Evolutionary conservation across 2,888 invertebrate genomes (phyloP).

Genomic region (Pachymerium ferrugineum): DNA sequence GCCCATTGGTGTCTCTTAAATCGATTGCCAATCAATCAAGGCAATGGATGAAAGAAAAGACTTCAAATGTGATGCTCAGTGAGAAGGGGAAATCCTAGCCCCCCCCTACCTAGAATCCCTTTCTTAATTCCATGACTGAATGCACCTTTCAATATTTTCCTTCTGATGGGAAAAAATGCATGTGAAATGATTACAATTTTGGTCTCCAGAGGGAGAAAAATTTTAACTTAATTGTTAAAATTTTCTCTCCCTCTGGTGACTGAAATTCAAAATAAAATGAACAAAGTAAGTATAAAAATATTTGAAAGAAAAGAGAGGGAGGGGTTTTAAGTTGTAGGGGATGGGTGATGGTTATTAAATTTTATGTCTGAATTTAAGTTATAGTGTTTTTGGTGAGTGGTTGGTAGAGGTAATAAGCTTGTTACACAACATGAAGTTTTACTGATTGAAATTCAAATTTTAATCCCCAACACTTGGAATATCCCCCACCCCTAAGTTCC

Average conservation of each 20-base stretch:
- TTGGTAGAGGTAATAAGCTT: conserved; percentile 27
- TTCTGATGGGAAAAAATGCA: too few relatives aligned
- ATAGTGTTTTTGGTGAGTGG: conserved; percentile 14
- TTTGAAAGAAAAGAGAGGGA: too few relatives aligned
- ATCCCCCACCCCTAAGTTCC: not conserved
- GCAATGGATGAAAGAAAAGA: conserved; percentile 17
- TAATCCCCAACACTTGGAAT: conserved; percentile 19
- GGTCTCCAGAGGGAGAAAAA: not conserved
- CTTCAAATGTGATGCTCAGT: conserved; percentile 2
- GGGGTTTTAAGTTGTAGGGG: not conserved
- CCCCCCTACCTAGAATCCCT: conserved; percentile 3
- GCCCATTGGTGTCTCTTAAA: not conserved
- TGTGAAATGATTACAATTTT: too few relatives aligned
- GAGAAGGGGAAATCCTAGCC: not conserved
- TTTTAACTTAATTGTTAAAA: too few relatives aligned
- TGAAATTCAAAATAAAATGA: too few relatives aligned
- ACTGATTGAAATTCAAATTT: conserved; percentile 22
- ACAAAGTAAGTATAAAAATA: too few relatives aligned
- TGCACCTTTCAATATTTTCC: conserved; percentile 10
- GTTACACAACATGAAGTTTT: conserved; percentile 24
- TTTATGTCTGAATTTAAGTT: conserved; percentile 16
- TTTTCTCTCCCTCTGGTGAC: too few relatives aligned
- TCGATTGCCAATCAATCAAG: conserved; percentile 24
- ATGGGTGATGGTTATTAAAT: conserved; percentile 1
- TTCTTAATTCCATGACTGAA: conserved; percentile 19